These are phyloP conservation scores for Gopherus evgoodei DNA, from an alignment of 2,113 vertebrate genomes.

Conservation along the genomic window DNA sequence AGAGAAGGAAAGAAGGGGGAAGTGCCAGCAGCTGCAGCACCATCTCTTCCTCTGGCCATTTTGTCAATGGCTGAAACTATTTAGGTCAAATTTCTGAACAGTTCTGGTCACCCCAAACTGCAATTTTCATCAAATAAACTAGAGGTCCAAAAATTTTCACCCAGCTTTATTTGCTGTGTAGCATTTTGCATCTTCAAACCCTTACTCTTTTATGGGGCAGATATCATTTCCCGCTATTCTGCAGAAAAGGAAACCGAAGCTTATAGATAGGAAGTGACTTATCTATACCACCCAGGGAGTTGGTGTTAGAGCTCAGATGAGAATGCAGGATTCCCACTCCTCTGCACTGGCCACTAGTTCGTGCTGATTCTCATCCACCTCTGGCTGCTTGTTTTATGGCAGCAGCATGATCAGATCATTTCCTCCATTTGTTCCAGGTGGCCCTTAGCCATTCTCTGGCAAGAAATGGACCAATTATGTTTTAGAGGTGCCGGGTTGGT, in stretches of 20 bases:
- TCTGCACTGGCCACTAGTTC: background rate
- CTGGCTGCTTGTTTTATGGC: slow-evolving; percentile 67
- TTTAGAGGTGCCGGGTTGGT: background rate
- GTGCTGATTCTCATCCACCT: slow-evolving; percentile 23
- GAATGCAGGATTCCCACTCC: background rate
- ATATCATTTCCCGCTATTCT: background rate
- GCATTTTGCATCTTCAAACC: background rate
- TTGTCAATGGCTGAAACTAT: background rate
- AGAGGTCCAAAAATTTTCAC: background rate
- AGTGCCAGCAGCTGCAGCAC: background rate
- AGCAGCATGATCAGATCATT: background rate
- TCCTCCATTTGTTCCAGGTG: slow-evolving; percentile 39
- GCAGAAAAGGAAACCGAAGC: background rate
- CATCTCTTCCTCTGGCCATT: background rate
- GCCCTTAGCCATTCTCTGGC: slow-evolving; percentile 22
- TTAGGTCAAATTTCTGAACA: background rate
- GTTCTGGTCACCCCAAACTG: background rate
- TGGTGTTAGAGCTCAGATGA: background rate
- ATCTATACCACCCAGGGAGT: background rate
- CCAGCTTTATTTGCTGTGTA: rapidly evolving
- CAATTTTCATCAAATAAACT: background rate
- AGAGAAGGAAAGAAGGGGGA: background rate
- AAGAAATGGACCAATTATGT: slow-evolving; percentile 28
- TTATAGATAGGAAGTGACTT: background rate
- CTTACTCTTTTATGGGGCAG: background rate